Evolutionary conservation across 64 coral and sea anemone species (phyloP).

Genomic region (Astreopora myriophthalma): DNA sequence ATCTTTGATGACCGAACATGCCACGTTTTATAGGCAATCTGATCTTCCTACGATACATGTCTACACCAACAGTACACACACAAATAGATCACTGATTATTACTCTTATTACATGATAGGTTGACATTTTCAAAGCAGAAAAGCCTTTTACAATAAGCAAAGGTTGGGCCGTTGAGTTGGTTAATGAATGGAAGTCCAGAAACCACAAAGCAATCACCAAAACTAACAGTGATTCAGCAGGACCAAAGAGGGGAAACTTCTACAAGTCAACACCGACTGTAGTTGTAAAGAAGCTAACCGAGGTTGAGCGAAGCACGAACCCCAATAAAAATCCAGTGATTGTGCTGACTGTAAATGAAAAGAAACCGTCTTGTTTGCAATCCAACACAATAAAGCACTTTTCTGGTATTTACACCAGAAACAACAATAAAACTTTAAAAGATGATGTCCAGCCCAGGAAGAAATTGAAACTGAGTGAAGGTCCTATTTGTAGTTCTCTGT

Average conservation of each 20-base stretch:
- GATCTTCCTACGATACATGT: too few relatives aligned
- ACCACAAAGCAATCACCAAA: background rate
- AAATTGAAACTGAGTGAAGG: background rate
- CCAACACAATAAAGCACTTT: background rate
- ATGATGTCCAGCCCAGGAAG: background rate
- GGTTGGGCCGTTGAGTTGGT: constrained; percentile 66
- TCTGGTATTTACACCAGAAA: background rate
- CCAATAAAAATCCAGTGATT: background rate
- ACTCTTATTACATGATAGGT: too few relatives aligned
- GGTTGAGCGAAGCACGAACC: background rate
- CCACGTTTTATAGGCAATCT: too few relatives aligned
- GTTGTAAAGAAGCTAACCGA: background rate
- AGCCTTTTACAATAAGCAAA: constrained; percentile 23
- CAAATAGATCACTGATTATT: too few relatives aligned
- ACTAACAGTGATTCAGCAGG: background rate
- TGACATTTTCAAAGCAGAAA: constrained; percentile 5
- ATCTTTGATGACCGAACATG: too few relatives aligned
- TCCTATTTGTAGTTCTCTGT: background rate
- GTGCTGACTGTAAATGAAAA: background rate
- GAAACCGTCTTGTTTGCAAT: background rate
- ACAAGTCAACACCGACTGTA: background rate
- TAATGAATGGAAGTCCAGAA: background rate
- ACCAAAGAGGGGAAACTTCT: background rate
- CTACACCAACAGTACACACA: too few relatives aligned
- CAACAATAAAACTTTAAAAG: background rate